Percentiles rank a stretch among this genome's conserved stretches.
Conservation (phyloP, 2,888 invertebrate species). For the Cephalotes varians region DNA sequence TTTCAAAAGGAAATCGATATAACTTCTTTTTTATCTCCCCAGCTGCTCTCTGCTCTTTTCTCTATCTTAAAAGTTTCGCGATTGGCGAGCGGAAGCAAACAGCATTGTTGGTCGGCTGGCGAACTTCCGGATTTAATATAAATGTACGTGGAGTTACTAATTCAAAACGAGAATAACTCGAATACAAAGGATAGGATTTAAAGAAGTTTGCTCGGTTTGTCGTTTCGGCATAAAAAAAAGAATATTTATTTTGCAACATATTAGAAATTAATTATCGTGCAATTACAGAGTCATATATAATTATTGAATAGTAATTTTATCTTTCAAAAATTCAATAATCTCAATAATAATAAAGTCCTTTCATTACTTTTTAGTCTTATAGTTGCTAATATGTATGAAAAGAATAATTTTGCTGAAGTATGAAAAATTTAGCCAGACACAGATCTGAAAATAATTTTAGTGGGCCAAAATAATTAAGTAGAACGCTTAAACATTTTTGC, state of each 20-base stretch:
- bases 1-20: constrained; percentile 52
- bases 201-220: constrained; percentile 26
- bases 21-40: constrained; percentile 53
- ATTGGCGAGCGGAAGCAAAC: constrained; percentile 73
- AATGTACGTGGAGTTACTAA: constrained; percentile 42
- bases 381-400: not conserved
- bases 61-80: constrained; percentile 56
- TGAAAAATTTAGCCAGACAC: too few relatives aligned
- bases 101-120: constrained; percentile 75
- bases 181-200: constrained; percentile 23
- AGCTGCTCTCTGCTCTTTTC: constrained; percentile 45
- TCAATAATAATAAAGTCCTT: not conserved
- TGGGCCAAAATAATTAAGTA: too few relatives aligned
- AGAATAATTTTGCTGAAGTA: too few relatives aligned
- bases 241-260: not conserved
- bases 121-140: constrained; percentile 61
- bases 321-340: not conserved
- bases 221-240: constrained; percentile 14
- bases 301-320: not conserved
- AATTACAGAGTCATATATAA: not conserved
- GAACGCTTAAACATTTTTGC: too few relatives aligned
- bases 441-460: too few relatives aligned
- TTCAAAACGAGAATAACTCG: constrained; percentile 44
- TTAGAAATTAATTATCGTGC: constrained; percentile 1
- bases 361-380: not conserved